Evolutionary conservation across 2,797 vertebrate species (phyloP), one percentile per base, ranked within the genome.

Genomic region (Chiroxiphia lanceolata): DNA sequence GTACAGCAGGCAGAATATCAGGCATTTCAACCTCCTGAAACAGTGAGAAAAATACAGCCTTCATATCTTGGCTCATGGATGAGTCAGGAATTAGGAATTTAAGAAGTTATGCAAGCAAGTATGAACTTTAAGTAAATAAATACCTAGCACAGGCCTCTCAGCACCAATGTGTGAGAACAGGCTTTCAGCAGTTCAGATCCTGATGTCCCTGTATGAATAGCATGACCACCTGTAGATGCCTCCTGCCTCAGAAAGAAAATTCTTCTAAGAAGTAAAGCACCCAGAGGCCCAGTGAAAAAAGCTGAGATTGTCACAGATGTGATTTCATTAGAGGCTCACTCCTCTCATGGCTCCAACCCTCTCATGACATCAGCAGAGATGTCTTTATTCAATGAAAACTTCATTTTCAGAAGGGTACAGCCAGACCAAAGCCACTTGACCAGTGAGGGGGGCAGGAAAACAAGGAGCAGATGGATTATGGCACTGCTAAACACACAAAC

Each of bases 41-140:
- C 44, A 19, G 64, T 84, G 83, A 91, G 93, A 89, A 97, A 96
- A 94, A 89, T n/a, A 88, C 59, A 94, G 74, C 92, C 89, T 81
- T 91, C 53, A 3, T 82, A 78, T 91, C 89, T 95, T 74, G 50
- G 57, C 87, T 95, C 68, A 33, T 6, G 13, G 78, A 71, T 96
- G 94, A 97, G 75, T 94, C 95, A 96, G 93, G 60, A 94, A 90
- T 33, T 15, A 90, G 95, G 95, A 95, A 94, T 94, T 96, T 68
- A 77, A 87, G 56, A 50, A 96, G 94, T 95, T 94, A 97, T 74
- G 91, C 88, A 97, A 95, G 83, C 87, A 48, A 90, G 90, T 51
- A n/a, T 57, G 72, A 94, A 87, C 89, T 94, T 86, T 27, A 67
- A 70, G 88, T 95, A 96, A 91, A 94, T 95, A 95, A 94, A 94